Evolutionary conservation across 2,797 vertebrate species (phyloP).

Genomic region (Meriones psammophilus): DNA sequence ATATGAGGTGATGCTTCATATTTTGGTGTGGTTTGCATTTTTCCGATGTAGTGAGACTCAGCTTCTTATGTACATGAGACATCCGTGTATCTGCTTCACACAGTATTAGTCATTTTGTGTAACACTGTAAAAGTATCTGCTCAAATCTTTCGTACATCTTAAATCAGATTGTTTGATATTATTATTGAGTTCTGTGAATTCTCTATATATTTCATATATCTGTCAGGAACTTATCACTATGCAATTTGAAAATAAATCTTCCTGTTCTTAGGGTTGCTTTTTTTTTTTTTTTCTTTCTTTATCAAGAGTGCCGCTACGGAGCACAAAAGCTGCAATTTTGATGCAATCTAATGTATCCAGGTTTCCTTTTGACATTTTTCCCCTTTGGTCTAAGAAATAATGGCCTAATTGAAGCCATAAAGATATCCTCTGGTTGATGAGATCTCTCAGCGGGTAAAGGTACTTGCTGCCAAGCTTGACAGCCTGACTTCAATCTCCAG

Average conservation of each 20-base stretch:
- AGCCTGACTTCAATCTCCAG: not conserved
- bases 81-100: not conserved
- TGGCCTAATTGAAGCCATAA: not conserved
- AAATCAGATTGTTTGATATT: not conserved
- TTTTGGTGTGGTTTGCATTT: not conserved
- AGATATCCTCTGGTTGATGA: not conserved
- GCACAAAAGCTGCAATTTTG: not conserved
- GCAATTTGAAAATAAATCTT: not conserved
- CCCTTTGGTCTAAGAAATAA: not conserved
- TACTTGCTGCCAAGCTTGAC: not conserved
- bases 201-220: not conserved
- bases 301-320: not conserved
- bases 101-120: not conserved
- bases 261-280: not conserved
- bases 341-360: not conserved
- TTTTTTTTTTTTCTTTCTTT: conserved; percentile 10
- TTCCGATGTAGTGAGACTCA: not conserved
- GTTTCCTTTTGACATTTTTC: not conserved
- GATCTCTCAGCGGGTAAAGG: not conserved
- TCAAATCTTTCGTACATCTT: not conserved
- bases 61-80: not conserved
- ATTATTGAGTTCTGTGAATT: not conserved
- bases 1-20: not conserved
- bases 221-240: not conserved
- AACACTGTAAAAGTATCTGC: not conserved